phyloP scores from a whole-genome alignment of 2,888 invertebrate species.

The Temnothorax rugatulus region DNA sequence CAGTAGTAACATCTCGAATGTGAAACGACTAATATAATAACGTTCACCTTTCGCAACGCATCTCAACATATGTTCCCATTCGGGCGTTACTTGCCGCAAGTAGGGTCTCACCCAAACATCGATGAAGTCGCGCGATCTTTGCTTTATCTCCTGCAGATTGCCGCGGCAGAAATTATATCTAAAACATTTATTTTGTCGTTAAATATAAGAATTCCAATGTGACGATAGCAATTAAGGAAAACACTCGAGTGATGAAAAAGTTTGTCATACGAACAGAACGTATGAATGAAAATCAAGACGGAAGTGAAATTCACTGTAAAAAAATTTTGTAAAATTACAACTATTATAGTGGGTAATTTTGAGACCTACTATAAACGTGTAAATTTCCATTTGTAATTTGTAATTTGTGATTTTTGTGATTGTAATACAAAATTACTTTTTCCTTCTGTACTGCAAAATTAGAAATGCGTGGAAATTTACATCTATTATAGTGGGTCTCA shows the following conservation, averaged over 20 bases:
- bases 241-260: neutral
- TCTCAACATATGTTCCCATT: slow-evolving; percentile 32
- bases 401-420: too few relatives aligned
- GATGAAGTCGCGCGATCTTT: neutral
- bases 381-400: too few relatives aligned
- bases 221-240: neutral
- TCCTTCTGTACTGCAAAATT: too few relatives aligned
- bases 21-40: too few relatives aligned
- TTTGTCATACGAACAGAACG: neutral
- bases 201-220: slow-evolving; percentile 3
- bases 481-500: too few relatives aligned
- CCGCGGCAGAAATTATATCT: slow-evolving; percentile 21
- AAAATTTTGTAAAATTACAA: too few relatives aligned
- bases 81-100: neutral
- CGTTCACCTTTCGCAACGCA: neutral
- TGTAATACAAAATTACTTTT: too few relatives aligned
- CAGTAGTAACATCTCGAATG: neutral
- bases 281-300: neutral
- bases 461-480: too few relatives aligned
- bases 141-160: slow-evolving; percentile 2
- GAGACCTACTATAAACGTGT: too few relatives aligned
- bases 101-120: neutral
- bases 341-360: too few relatives aligned
- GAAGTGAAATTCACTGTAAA: neutral
- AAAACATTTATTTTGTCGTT: neutral